Conservation (phyloP, 2,888 invertebrate species). For the Rotaria macrura region DNA sequence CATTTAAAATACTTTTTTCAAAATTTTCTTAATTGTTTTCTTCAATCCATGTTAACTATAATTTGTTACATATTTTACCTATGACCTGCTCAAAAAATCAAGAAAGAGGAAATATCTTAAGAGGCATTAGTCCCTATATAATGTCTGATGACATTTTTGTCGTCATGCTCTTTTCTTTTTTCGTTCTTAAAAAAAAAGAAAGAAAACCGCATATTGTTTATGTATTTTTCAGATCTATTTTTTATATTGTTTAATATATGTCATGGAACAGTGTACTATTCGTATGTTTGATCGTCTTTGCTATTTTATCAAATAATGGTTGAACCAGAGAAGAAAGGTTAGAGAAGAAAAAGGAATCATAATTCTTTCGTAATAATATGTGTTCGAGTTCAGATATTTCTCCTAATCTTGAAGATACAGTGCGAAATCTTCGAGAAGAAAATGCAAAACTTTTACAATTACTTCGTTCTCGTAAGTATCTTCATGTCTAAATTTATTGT, state of each 20-base stretch:
- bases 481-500: too few species aligned
- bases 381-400: neutral
- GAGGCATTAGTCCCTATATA: neutral
- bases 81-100: neutral
- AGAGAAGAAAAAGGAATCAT: too few species aligned
- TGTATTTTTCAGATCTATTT: neutral
- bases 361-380: too few species aligned
- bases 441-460: neutral
- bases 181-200: neutral
- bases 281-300: neutral
- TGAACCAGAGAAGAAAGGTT: neutral
- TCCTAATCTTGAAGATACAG: neutral
- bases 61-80: neutral
- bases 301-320: constrained; percentile 5
- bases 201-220: neutral
- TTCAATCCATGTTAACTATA: neutral
- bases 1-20: neutral
- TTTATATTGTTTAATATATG: neutral
- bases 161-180: neutral
- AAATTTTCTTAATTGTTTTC: neutral
- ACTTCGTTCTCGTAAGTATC: constrained; percentile 8
- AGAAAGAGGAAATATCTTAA: neutral
- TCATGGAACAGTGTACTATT: constrained; percentile 18
- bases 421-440: constrained; percentile 11
- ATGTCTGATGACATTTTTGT: neutral